phyloP scores from a whole-genome alignment of 2,797 vertebrate species.

The Balearica regulorum region DNA sequence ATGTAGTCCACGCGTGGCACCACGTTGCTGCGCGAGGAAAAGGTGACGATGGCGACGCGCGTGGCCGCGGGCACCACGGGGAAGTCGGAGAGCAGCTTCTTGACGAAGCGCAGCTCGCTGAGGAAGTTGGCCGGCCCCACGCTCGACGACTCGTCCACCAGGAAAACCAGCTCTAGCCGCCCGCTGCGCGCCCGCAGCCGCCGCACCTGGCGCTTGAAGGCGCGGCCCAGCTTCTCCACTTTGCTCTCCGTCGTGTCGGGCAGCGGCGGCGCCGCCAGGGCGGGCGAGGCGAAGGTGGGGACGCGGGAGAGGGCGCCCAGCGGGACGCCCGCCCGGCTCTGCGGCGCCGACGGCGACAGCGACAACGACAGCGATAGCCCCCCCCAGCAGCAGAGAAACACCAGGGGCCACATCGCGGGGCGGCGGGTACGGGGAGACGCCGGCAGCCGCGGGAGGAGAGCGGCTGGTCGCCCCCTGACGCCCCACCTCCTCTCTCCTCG shows the following conservation, averaged over 20 bases:
- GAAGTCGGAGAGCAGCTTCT: constrained; percentile 96
- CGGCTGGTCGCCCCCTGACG: not conserved
- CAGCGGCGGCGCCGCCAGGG: constrained; percentile 54
- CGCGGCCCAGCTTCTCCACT: constrained; percentile 89
- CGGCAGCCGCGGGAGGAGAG: not conserved
- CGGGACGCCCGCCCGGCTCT: constrained; percentile 17
- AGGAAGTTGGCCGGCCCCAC: constrained; percentile 91
- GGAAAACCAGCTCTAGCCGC: constrained; percentile 90
- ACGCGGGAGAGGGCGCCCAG: constrained; percentile 12
- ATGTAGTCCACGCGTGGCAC: constrained; percentile 94
- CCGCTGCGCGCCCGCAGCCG: constrained; percentile 85
- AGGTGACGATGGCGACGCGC: constrained; percentile 92
- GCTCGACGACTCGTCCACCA: constrained; percentile 98
- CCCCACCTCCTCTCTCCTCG: constrained; percentile 36
- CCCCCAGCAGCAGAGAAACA: constrained; percentile 68
- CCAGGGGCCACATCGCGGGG: constrained; percentile 67
- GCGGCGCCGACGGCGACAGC: not conserved
- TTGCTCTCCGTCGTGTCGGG: constrained; percentile 83
- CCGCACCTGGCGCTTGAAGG: constrained; percentile 88
- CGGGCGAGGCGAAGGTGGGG: not conserved
- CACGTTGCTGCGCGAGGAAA: constrained; percentile 93
- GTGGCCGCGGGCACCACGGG: constrained; percentile 91
- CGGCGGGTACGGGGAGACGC: not conserved
- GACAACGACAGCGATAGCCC: constrained; percentile 55
- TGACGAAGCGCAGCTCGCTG: constrained; percentile 92